Evolutionary conservation across 2,888 invertebrate genomes (phyloP).

Genomic region (Zhengitettix transpicula): DNA sequence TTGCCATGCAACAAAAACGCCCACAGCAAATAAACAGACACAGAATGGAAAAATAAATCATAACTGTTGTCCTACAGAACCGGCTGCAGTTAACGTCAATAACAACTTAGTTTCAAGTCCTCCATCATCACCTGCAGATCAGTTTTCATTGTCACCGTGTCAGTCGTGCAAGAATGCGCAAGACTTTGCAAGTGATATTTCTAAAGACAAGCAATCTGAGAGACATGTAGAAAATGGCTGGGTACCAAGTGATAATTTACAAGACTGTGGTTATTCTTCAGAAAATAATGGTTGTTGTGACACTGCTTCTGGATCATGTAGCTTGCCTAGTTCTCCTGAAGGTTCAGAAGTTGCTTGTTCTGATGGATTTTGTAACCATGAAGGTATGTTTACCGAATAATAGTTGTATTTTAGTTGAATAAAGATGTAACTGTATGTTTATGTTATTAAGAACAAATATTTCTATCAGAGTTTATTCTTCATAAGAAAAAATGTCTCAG

Average conservation of each 20-base stretch:
- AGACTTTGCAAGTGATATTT: neutral
- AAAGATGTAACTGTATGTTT: too few species aligned
- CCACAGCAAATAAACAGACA: neutral
- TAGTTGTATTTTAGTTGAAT: too few species aligned
- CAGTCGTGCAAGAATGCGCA: constrained; percentile 12
- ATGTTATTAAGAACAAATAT: too few species aligned
- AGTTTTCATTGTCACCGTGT: constrained; percentile 7
- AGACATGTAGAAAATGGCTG: neutral
- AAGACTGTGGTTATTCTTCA: constrained; percentile 59
- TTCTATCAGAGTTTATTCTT: too few species aligned
- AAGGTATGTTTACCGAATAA: constrained; percentile 22
- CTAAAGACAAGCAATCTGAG: too few species aligned
- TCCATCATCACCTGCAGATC: neutral
- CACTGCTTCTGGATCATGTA: constrained; percentile 52
- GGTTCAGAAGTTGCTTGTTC: constrained; percentile 82
- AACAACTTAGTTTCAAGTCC: neutral
- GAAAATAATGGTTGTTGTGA: constrained; percentile 56
- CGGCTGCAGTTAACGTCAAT: neutral
- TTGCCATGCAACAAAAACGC: neutral
- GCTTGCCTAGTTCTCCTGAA: constrained; percentile 70
- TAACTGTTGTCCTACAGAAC: neutral
- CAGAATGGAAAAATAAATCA: neutral
- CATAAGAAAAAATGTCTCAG: too few species aligned
- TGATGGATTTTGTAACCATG: constrained; percentile 73
- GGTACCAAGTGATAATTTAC: constrained; percentile 33